phyloP scores from a whole-genome alignment of 2,797 vertebrate species.

The Ctenochaetus hawaiiensis region DNA sequence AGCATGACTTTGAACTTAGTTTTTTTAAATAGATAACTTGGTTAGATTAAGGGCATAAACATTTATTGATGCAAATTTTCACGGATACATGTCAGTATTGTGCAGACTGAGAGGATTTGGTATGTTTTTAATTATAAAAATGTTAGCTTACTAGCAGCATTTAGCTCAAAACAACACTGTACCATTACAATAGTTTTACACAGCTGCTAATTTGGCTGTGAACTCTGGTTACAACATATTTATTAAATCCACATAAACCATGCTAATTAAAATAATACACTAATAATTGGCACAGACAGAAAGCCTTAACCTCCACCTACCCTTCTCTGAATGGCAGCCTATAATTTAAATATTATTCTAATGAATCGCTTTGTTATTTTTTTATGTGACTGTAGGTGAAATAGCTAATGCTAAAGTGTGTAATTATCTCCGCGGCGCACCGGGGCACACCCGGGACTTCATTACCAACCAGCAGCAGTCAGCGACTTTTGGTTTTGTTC shows the following conservation, averaged over 20 bases:
- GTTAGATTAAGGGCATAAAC: too few species aligned
- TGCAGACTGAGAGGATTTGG: too few species aligned
- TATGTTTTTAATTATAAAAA: too few species aligned
- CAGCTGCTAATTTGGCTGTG: background rate
- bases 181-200: too few species aligned
- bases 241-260: background rate
- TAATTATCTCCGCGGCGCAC: constrained; percentile 29
- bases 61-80: too few species aligned
- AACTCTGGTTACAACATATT: background rate
- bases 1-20: too few species aligned
- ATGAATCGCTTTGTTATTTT: constrained; percentile 45
- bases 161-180: background rate
- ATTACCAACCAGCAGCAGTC: constrained; percentile 33
- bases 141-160: too few species aligned
- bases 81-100: too few species aligned
- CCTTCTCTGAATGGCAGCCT: constrained; percentile 17
- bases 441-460: background rate
- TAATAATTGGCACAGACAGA: constrained; percentile 8
- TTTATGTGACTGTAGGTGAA: constrained; percentile 40
- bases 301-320: background rate
- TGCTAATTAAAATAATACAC: constrained; percentile 10
- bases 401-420: constrained; percentile 44
- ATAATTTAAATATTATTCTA: constrained; percentile 37
- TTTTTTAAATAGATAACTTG: too few species aligned
- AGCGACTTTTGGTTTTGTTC: constrained; percentile 33